These are phyloP conservation scores for Aphrophora alni DNA, from an alignment of 2,888 invertebrate genomes.

Conservation along the genomic window DNA sequence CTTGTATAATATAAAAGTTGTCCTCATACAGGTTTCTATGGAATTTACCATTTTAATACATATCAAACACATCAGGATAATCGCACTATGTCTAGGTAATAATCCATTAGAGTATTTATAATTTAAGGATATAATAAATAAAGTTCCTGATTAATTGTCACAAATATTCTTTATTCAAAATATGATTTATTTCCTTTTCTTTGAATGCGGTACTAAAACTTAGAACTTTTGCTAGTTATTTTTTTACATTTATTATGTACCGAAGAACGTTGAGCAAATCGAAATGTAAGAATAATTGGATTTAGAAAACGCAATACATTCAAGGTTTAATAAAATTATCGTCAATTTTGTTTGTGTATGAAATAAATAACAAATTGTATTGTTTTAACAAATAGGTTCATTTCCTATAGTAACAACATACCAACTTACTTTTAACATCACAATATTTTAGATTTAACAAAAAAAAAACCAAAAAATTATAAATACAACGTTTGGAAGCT, in stretches of 20 bases:
- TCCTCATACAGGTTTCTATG: too few species aligned
- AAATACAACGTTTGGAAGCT: constrained; percentile 17
- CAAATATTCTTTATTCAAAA: constrained; percentile 38
- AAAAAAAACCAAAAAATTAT: constrained; percentile 23
- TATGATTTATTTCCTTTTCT: constrained; percentile 17
- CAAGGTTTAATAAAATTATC: not conserved
- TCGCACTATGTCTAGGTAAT: too few species aligned
- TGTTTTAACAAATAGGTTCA: constrained; percentile 7
- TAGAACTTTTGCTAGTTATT: not conserved
- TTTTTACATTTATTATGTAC: not conserved
- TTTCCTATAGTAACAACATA: constrained; percentile 29
- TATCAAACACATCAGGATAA: too few species aligned
- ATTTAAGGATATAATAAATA: too few species aligned
- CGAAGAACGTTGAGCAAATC: not conserved
- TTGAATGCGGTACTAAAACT: not conserved
- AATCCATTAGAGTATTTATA: too few species aligned
- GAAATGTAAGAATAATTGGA: not conserved
- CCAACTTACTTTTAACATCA: constrained; percentile 37
- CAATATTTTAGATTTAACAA: constrained; percentile 23
- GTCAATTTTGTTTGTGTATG: not conserved
- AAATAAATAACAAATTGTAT: constrained; percentile 11
- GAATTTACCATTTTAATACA: too few species aligned
- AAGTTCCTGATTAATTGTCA: not conserved
- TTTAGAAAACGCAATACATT: not conserved
- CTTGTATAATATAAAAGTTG: too few species aligned